Evolutionary conservation across 2,113 vertebrate genomes (phyloP), one percentile per base, ranked within the genome.

Genomic region (Psophia crepitans): DNA sequence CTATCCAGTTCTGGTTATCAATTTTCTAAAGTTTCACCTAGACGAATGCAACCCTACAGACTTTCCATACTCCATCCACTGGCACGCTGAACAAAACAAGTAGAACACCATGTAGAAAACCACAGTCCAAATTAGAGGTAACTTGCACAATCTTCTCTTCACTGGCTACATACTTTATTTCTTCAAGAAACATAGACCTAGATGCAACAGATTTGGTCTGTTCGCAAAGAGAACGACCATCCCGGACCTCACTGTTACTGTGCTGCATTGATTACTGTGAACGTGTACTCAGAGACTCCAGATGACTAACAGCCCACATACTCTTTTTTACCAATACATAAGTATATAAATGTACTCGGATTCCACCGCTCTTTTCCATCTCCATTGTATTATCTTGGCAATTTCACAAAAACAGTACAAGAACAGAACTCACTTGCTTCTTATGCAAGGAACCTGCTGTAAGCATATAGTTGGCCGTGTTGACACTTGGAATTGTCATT

Each of bases 401-500:
- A 32, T 32, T 81, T 48, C 76, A 90, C 12, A 44, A 27, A 49
- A 46, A 37, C 6, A 32, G 14, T n/a, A 26, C 14, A 68, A 66
- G 28, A 81, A 48, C 15, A 76, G 35, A 95, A 68, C 6, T 79
- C 23, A 21, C 8, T 53, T 35, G 6, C 76, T 89, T 76, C 39
- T 83, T 48, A 26, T 16, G 12, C 32, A 74, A 84, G 24, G 27
- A 86, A 49, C 1, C 2, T 39, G 6, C 24, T 66, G 28, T 30
- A 80, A 51, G n/a, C 32, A 51, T 26, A 58, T 2, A 44, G 23
- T 2, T 74, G 1, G 1, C 20, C 2, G 0, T 20, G 43, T 8
- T 58, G 33, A 65, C 18, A 37, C 14, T 17, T 51, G 5, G 10
- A 74, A 66, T 8, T 44, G 19, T 26, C 70, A 60, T 63, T 76